phyloP scores from a whole-genome alignment of 2,797 vertebrate species.

The Poeciliopsis infans region DNA sequence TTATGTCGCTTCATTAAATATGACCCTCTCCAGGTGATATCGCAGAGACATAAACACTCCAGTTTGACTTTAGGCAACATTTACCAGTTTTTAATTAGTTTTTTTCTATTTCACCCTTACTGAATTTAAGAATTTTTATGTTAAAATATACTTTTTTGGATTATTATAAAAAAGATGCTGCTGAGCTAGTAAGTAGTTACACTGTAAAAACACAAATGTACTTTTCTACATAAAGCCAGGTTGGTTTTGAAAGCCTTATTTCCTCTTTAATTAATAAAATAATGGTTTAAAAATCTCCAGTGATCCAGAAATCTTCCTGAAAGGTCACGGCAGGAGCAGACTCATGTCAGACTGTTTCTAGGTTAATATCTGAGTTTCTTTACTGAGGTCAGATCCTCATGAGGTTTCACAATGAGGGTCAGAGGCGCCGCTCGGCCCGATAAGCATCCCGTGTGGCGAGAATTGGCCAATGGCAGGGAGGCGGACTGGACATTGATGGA shows the following conservation, averaged over 20 bases:
- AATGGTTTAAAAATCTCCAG: not conserved
- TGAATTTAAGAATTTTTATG: not conserved
- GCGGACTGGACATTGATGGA: constrained; percentile 73
- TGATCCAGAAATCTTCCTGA: not conserved
- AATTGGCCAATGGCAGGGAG: constrained; percentile 48
- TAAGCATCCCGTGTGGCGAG: constrained; percentile 60
- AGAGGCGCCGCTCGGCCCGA: constrained; percentile 61
- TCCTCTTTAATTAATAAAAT: not conserved
- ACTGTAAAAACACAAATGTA: not conserved
- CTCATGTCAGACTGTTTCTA: constrained; percentile 34
- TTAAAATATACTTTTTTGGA: not conserved
- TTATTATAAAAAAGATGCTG: not conserved
- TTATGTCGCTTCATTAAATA: not conserved
- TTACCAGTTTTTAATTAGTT: not conserved
- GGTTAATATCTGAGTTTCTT: constrained; percentile 61
- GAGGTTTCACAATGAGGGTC: constrained; percentile 71
- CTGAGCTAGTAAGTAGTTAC: not conserved
- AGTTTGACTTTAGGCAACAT: not conserved
- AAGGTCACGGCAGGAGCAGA: constrained; percentile 9
- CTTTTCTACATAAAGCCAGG: not conserved
- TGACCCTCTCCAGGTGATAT: not conserved
- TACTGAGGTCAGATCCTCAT: constrained; percentile 56
- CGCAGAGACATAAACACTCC: not conserved
- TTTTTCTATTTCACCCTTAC: not conserved
- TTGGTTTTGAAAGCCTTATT: not conserved